These are phyloP conservation scores for Heteromormyrus szaboi DNA, from an alignment of 2,797 vertebrate genomes.

Conservation along the genomic window DNA sequence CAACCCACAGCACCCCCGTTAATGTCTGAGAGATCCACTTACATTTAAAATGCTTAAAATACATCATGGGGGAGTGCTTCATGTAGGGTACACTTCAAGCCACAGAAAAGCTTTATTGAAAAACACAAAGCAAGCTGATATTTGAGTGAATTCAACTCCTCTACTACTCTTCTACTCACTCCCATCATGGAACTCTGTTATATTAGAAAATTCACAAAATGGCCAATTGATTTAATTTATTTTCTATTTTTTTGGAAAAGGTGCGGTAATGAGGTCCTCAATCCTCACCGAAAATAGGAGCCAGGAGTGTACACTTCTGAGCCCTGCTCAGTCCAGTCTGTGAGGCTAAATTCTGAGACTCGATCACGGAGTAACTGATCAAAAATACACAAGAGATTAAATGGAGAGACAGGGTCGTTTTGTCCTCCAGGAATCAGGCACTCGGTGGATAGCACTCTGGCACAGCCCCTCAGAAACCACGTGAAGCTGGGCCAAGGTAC, in stretches of 20 bases:
- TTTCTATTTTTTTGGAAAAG: not conserved
- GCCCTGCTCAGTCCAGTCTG: not conserved
- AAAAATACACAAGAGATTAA: not conserved
- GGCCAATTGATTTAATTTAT: not conserved
- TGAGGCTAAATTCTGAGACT: not conserved
- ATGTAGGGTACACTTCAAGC: not conserved
- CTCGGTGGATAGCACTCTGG: not conserved
- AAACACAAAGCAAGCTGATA: not conserved
- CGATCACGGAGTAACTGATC: not conserved
- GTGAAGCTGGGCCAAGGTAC: not conserved
- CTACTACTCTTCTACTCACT: not conserved
- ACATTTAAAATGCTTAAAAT: not conserved
- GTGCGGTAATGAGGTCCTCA: not conserved
- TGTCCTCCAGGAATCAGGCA: not conserved
- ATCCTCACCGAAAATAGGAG: not conserved
- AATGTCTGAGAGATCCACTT: not conserved
- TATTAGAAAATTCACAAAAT: not conserved
- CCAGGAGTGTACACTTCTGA: not conserved
- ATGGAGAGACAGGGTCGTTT: not conserved
- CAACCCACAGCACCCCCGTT: not conserved
- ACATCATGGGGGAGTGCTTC: not conserved
- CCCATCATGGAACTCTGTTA: not conserved
- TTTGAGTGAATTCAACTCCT: not conserved
- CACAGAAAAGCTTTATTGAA: not conserved
- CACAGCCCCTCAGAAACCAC: not conserved